Conservation (phyloP, 2,113 vertebrate species). For the Caloenas nicobarica region DNA sequence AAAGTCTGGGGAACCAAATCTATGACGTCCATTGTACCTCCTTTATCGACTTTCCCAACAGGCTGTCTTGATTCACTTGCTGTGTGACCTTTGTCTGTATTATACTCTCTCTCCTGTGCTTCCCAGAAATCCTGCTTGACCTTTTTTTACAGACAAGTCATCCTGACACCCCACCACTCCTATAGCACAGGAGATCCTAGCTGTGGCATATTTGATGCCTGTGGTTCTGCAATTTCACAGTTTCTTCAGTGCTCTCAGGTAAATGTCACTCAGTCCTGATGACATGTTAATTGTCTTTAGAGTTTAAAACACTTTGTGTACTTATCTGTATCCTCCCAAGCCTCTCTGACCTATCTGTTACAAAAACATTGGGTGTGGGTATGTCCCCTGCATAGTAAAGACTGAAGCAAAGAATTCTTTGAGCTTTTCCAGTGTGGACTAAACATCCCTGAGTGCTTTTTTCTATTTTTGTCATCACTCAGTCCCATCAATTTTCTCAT, state of each 20-base stretch:
- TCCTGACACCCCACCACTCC: not conserved
- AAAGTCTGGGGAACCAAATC: not conserved
- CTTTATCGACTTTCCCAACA: not conserved
- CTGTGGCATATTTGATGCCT: accelerated
- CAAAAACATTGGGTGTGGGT: not conserved
- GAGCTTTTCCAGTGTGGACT: not conserved
- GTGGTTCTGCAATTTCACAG: not conserved
- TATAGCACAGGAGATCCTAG: not conserved
- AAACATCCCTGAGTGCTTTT: not conserved
- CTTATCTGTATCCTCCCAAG: not conserved
- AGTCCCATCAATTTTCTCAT: not conserved
- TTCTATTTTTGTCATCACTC: not conserved
- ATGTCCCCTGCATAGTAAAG: accelerated
- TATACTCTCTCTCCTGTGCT: not conserved
- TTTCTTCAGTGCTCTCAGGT: not conserved
- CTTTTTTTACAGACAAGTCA: not conserved
- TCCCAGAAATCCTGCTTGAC: not conserved
- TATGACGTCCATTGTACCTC: not conserved
- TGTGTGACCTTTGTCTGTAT: not conserved
- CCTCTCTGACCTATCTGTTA: not conserved
- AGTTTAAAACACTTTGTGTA: not conserved
- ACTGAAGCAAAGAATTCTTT: not conserved
- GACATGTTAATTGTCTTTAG: not conserved
- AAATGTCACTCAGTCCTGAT: not conserved
- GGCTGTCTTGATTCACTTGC: not conserved